phyloP scores from a whole-genome alignment of 2,888 invertebrate species.

The Scaptomyza tumidula region DNA sequence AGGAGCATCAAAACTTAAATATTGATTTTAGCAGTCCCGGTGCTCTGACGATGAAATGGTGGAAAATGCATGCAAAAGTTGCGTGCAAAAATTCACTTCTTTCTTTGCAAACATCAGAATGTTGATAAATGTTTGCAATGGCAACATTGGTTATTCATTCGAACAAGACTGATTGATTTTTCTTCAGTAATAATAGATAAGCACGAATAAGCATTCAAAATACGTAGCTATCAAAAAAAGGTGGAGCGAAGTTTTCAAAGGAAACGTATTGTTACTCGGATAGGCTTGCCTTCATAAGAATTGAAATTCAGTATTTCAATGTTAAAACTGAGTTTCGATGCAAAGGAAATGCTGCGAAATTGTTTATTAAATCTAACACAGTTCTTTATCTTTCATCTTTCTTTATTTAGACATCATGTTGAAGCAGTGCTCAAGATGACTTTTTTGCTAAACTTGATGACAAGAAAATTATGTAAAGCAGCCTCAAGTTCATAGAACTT shows the following conservation, averaged over 20 bases:
- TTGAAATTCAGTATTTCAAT: constrained; percentile 1
- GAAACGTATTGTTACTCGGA: not conserved
- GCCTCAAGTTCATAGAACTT: constrained; percentile 62
- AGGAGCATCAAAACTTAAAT: constrained; percentile 8
- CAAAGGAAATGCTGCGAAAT: constrained; percentile 11
- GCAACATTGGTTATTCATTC: constrained; percentile 5
- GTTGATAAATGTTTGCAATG: constrained; percentile 9
- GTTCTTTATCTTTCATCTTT: not conserved
- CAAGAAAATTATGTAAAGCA: constrained; percentile 68
- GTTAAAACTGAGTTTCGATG: constrained; percentile 45
- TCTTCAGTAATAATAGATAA: not conserved
- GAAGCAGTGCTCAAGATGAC: constrained; percentile 28
- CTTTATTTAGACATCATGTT: constrained; percentile 6
- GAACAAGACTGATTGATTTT: not conserved
- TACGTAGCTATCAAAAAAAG: not conserved
- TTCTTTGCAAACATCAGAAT: not conserved
- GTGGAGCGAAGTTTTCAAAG: constrained; percentile 8
- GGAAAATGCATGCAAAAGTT: constrained; percentile 5
- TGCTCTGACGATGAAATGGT: not conserved
- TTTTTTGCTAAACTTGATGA: constrained; percentile 48
- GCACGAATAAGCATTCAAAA: not conserved
- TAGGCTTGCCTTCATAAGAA: not conserved
- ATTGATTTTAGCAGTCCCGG: constrained; percentile 12
- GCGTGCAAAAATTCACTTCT: constrained; percentile 7
- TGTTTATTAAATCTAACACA: constrained; percentile 18